Percentiles rank a stretch among this genome's conserved stretches.
These are phyloP conservation scores for Lutraria lutraria DNA, from an alignment of 2,888 invertebrate species.

Conservation along the genomic window DNA sequence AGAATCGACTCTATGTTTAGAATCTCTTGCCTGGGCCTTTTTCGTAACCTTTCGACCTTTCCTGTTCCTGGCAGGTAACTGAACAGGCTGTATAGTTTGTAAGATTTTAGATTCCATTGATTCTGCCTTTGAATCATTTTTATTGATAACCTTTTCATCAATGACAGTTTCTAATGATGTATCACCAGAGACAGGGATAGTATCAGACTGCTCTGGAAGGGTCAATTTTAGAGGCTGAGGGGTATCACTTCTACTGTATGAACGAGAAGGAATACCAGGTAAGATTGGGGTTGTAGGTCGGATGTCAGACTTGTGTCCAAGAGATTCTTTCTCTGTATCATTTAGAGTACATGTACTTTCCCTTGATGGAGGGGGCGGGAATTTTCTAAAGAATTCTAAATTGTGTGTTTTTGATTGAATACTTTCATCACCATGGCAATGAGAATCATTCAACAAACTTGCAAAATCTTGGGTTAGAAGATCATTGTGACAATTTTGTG, in stretches of 20 bases:
- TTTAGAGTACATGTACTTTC: neutral
- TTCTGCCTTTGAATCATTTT: slow-evolving; percentile 10
- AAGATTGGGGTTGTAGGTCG: slow-evolving; percentile 40
- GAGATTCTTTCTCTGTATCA: neutral
- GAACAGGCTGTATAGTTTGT: neutral
- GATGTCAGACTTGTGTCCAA: neutral
- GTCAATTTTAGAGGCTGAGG: neutral
- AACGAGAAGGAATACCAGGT: slow-evolving; percentile 45
- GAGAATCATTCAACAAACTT: neutral
- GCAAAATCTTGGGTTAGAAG: neutral
- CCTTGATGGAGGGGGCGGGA: neutral
- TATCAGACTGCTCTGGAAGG: slow-evolving; percentile 19
- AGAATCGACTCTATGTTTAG: neutral
- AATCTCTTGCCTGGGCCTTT: neutral
- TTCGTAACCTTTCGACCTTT: neutral
- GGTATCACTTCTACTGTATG: slow-evolving; percentile 22
- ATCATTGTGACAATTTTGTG: neutral
- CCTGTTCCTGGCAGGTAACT: neutral
- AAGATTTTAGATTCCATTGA: slow-evolving; percentile 9
- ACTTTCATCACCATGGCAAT: neutral
- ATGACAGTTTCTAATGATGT: neutral
- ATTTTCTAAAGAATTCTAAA: neutral
- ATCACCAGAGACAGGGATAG: neutral
- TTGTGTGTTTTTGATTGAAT: neutral
- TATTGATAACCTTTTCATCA: neutral